phyloP scores from a whole-genome alignment of 30 jellyfish, hydroid and myxozoan species.

The Aurelia sp. region DNA sequence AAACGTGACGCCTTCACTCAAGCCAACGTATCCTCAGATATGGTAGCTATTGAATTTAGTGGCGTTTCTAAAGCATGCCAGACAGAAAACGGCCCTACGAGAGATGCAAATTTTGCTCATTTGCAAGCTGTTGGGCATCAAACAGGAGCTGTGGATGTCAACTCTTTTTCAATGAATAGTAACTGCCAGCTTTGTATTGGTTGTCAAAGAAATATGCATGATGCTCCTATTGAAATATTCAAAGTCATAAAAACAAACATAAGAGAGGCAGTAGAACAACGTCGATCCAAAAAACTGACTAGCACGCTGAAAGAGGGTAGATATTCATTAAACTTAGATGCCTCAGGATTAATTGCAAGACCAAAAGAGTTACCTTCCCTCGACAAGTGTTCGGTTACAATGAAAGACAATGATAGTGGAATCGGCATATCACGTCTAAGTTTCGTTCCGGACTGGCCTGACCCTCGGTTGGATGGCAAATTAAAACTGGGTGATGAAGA shows the following conservation, averaged over 20 bases:
- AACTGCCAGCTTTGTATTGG: too few species aligned
- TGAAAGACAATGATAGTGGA: neutral
- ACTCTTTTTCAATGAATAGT: too few species aligned
- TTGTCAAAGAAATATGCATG: too few species aligned
- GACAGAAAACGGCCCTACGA: too few species aligned
- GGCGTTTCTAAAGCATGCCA: neutral
- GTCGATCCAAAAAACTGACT: neutral
- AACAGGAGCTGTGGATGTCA: too few species aligned
- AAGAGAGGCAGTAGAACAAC: neutral
- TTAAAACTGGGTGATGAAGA: neutral
- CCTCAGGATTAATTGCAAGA: neutral
- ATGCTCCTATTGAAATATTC: neutral
- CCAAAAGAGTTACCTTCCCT: too few species aligned
- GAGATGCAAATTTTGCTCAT: too few species aligned
- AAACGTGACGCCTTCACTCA: neutral
- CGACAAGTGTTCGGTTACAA: neutral
- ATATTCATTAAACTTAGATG: neutral
- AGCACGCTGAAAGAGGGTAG: neutral
- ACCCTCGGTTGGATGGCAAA: neutral
- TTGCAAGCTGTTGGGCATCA: too few species aligned
- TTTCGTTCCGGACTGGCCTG: neutral
- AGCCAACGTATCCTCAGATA: neutral
- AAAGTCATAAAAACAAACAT: neutral
- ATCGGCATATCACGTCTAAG: neutral
- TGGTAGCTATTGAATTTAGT: neutral